Base-by-base conservation (phyloP, 2,888 invertebrate genomes). In the Eupeodes latifasciatus region DNA sequence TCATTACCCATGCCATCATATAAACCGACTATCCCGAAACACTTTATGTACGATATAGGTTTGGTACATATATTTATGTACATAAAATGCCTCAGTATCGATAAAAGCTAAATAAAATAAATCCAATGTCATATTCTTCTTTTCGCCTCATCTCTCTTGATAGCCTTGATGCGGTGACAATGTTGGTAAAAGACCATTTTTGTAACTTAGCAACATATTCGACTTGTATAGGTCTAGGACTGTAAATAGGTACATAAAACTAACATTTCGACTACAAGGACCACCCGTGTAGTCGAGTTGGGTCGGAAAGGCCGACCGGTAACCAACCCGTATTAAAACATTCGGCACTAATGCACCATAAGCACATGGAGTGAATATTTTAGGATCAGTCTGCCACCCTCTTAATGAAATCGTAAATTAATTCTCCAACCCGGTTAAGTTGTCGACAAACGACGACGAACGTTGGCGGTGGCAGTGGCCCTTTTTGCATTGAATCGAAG, bases 341-440 rank as follows among this genome's bases (percentile, higher is more conserved):
- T 72, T 72, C 51, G 14, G 53, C 51, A 10, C 71, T 71, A 71
- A 55, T 71, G 72, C 40, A 19, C 40, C 40, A 40, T 4, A 2
- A 11, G 19, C 34, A 72, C 34, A 80, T 72, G 64, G 55, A 72
- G 62, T 64, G 71, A 72, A 79, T 72, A 72, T 62, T 64, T 62
- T 67, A 12, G 57, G 12, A 49, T 44, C 59, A 59, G 72, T 72
- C 79, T 80, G 62, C 79, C 79, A 80, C 79, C 79, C 78, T 10
- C 71, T 80, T 62, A 80, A 64, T 64, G 79, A 80, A 67, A 80
- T 71, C 62, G 79, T 80, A 69, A 80, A 80, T 72, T 72, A 62
- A 59, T 59, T 72, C 72, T 59, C 55, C 57, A 72, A 47, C 72
- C 72, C 47, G n/a, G 47, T 59, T 59, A 59, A 47, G 34, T 59